Conservation (phyloP, 92 coral and sea anemone genomes). For the Zoanthus gigantus region DNA sequence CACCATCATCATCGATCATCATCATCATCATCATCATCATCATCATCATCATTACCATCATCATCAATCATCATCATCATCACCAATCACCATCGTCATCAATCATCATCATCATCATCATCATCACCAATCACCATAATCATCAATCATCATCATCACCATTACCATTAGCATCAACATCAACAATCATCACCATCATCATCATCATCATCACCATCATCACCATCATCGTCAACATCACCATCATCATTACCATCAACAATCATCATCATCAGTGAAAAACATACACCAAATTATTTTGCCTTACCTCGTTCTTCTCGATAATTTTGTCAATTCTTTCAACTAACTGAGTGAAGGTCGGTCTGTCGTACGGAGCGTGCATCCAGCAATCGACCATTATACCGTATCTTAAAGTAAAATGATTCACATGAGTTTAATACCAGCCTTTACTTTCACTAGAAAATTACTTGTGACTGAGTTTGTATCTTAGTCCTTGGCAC, state of each 20-base stretch:
- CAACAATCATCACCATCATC: neutral
- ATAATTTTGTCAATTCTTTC: constrained; percentile 85
- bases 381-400: constrained; percentile 87
- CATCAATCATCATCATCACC: neutral
- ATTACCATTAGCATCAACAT: neutral
- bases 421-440: neutral
- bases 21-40: neutral
- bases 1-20: neutral
- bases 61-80: neutral
- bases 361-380: constrained; percentile 83
- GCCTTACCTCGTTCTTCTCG: constrained; percentile 78
- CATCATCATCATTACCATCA: neutral
- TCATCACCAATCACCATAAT: neutral
- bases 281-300: neutral
- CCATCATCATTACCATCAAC: neutral
- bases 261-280: neutral
- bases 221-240: neutral
- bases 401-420: constrained; percentile 52
- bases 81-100: neutral
- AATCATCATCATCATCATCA: neutral
- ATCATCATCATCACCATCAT: neutral
- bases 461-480: no score
- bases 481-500: no score
- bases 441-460: no score
- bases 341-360: constrained; percentile 80